A percentile compares a stretch with the other conserved stretches of the same genome.
Evolutionary conservation across 2,888 invertebrate genomes (phyloP).

Genomic region (Tiliacea aurago): DNA sequence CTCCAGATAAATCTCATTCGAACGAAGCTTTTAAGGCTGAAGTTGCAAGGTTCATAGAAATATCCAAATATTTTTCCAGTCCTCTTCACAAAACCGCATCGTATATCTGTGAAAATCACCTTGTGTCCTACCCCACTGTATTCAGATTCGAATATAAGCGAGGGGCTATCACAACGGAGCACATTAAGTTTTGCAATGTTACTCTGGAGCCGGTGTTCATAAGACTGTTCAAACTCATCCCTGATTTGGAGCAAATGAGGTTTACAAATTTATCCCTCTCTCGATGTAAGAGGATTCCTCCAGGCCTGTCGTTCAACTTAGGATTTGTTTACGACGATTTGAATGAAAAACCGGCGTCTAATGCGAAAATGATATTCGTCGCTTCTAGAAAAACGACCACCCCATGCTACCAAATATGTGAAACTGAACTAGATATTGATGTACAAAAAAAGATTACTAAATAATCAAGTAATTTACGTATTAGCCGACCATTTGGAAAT

Average conservation of each 20-base stretch:
- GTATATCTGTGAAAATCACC: constrained; percentile 81
- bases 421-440: constrained; percentile 81
- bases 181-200: constrained; percentile 82
- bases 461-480: constrained; percentile 9
- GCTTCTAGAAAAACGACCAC: constrained; percentile 84
- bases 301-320: constrained; percentile 82
- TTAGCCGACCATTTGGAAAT: constrained; percentile 25
- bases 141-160: constrained; percentile 81
- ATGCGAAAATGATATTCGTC: constrained; percentile 83
- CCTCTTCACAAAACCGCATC: constrained; percentile 84
- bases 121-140: constrained; percentile 81
- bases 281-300: constrained; percentile 82
- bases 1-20: constrained; percentile 63
- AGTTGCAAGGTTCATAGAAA: constrained; percentile 84
- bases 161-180: constrained; percentile 78
- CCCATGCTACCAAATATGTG: constrained; percentile 86
- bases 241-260: constrained; percentile 83
- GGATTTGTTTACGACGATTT: constrained; percentile 83
- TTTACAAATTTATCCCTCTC: constrained; percentile 82
- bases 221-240: constrained; percentile 82
- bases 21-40: constrained; percentile 77
- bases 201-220: constrained; percentile 83
- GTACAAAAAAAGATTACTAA: constrained; percentile 69
- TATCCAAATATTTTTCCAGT: constrained; percentile 85
- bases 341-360: constrained; percentile 77